Percentiles rank a stretch among this genome's conserved stretches.
phyloP scores from a whole-genome alignment of 2,113 vertebrate species.

The Naja naja region DNA sequence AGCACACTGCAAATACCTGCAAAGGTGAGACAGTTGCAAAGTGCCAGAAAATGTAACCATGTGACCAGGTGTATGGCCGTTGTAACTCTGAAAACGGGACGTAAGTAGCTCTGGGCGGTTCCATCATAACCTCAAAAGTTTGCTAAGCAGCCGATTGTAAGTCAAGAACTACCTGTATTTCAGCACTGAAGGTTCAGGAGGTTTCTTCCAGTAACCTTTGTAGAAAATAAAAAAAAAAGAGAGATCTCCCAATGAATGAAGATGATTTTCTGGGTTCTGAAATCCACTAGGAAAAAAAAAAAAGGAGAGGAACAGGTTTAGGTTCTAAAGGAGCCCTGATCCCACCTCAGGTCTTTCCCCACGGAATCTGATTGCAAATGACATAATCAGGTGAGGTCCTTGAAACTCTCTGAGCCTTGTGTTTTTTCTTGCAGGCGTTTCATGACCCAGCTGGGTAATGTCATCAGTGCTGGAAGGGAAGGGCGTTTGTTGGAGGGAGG shows the following conservation, averaged over 20 bases:
- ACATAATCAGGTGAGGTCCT: not conserved
- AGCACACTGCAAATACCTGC: not conserved
- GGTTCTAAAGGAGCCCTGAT: rapidly evolving
- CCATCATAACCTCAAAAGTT: not conserved
- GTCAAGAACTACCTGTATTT: not conserved
- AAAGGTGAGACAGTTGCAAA: not conserved
- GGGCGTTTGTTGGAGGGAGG: no score
- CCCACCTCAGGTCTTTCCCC: not conserved
- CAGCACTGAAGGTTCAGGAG: not conserved
- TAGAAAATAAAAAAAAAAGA: no score
- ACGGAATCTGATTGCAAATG: constrained; percentile 28
- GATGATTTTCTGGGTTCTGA: not conserved
- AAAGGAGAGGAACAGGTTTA: not conserved
- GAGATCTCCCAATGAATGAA: not conserved
- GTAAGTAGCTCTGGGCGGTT: not conserved
- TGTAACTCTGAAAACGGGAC: not conserved
- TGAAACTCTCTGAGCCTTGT: not conserved
- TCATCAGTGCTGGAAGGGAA: no score
- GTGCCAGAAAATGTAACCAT: not conserved
- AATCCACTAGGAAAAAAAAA: no score
- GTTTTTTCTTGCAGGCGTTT: not conserved
- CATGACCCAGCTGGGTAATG: no score
- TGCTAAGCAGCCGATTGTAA: not conserved
- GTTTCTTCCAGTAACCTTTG: not conserved
- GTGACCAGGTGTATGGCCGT: not conserved